phyloP scores from a whole-genome alignment of 2,797 vertebrate species.

The Ispidina lecontei region DNA sequence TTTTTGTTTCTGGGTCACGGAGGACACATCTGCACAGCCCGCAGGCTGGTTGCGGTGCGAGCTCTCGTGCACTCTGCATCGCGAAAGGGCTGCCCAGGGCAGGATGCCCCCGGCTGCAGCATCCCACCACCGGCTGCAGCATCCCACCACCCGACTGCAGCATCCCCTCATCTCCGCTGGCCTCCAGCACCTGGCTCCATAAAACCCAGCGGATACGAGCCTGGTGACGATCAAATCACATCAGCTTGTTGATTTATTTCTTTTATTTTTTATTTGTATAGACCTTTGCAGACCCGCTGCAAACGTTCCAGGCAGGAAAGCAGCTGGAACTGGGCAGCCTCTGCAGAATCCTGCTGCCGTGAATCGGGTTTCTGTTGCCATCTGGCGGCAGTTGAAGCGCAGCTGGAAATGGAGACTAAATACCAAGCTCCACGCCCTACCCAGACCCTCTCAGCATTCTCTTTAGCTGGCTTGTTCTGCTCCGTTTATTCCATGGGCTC shows the following conservation, averaged over 20 bases:
- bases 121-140: no score
- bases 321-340: neutral
- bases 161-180: neutral
- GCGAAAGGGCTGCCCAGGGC: neutral
- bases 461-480: neutral
- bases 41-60: neutral
- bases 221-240: neutral
- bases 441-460: neutral
- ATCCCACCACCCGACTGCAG: no score
- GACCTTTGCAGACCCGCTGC: no score
- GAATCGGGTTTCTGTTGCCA: constrained; percentile 49
- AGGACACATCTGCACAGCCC: neutral
- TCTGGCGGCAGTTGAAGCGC: neutral
- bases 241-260: neutral
- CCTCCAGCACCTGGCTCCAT: neutral
- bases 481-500: neutral
- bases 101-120: no score
- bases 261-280: neutral
- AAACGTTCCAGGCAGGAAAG: neutral
- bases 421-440: neutral
- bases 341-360: neutral
- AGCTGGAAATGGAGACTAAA: neutral
- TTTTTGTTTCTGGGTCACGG: constrained; percentile 22
- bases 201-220: neutral
- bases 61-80: neutral